Evolutionary conservation across 2,113 vertebrate species (phyloP).

Genomic region (Lepus europaeus): DNA sequence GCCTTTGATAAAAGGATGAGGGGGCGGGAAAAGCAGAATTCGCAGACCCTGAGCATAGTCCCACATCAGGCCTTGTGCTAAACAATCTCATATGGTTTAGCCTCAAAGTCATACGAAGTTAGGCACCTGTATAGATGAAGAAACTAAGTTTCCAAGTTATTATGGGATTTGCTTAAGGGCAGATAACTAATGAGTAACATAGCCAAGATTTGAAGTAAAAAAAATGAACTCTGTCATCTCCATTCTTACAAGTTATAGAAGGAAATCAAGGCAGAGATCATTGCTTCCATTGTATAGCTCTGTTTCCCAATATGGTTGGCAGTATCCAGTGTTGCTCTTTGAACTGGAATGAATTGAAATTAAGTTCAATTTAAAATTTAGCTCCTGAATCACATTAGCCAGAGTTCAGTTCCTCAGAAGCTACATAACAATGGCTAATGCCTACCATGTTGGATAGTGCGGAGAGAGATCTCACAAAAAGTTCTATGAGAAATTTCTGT

Average conservation of each 20-base stretch:
- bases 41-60: not conserved
- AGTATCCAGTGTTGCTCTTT: not conserved
- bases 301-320: not conserved
- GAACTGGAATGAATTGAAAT: not conserved
- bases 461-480: not conserved
- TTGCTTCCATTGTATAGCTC: not conserved
- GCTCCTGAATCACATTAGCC: not conserved
- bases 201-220: not conserved
- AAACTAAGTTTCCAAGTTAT: constrained; percentile 14
- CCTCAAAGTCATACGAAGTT: not conserved
- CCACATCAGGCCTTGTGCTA: not conserved
- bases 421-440: not conserved
- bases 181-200: not conserved
- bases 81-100: not conserved
- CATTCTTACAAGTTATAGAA: not conserved
- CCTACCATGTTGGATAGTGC: not conserved
- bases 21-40: not conserved
- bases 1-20: not conserved
- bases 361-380: constrained; percentile 7
- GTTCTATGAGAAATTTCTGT: not conserved
- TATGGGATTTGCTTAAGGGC: not conserved
- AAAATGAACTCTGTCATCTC: not conserved
- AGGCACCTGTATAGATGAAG: not conserved
- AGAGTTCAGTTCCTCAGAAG: not conserved
- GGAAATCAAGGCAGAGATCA: not conserved